Base-by-base conservation (phyloP, 2,888 invertebrate genomes). In the Troides aeacus region DNA sequence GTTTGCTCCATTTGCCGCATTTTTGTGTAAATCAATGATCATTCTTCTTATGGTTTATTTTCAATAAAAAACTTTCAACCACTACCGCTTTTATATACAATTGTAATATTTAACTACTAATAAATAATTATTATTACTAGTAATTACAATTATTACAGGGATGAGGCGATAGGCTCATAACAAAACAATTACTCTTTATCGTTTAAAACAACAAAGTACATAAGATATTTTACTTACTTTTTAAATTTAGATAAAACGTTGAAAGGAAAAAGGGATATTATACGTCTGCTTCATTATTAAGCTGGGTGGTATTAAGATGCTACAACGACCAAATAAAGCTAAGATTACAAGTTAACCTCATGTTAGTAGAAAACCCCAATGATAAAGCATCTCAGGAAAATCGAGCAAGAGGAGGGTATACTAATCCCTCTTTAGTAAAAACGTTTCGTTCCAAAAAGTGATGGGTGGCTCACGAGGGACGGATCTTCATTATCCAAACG, bases 281-380 rank as follows among this genome's bases (percentile, higher is more conserved):
- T 57, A 61, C 17, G 86, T 87, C 82, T 81, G 80, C 83, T 88
- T 91, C 86, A 89, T 90, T 89, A 90, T 86, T 74, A 81, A 84
- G 82, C 84, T 86, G 82, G 84, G 81, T 83, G 85, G 86, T 80
- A 89, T 90, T 91, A 90, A 88, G 87, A 85, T 83, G 82, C 80
- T 87, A 89, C 86, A 89, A 85, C 84, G 89, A 81, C 85, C 88
- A 88, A 90, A 90, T 90, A 92, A 92, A 91, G 90, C 90, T 89
- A 89, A 92, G 92, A 92, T 92, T 91, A 92, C 91, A 92, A 91
- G 92, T 92, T 91, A 92, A 92, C 92, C 92, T 92, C 91, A 90
- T 92, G 92, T 92, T 91, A 88, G 90, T 85, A 86, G 86, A 85
- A 87, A 88, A 87, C 87, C 90, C 90, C 89, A 92, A 92, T 92